A percentile compares a stretch with the other conserved stretches of the same genome.
Evolutionary conservation across 2,888 invertebrate species (phyloP).

Genomic region (Omphaloscelis lunosa): DNA sequence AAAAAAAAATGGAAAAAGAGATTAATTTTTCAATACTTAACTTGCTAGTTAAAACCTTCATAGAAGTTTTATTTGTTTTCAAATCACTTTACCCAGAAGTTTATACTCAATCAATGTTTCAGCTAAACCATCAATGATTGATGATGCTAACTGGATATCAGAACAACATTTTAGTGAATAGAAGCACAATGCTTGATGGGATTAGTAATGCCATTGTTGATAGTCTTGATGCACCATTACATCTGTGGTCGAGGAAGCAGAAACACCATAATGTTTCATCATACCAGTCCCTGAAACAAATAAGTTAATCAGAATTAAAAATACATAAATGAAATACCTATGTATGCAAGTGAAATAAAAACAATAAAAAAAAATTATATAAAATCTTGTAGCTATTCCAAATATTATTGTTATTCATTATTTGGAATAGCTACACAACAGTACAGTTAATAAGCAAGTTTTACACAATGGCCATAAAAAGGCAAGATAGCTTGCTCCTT

Average conservation of each 20-base stretch:
- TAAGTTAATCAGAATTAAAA: conserved; percentile 13
- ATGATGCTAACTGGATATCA: conserved; percentile 64
- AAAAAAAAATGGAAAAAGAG: conserved; percentile 1
- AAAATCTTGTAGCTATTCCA: neutral
- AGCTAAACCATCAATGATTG: conserved; percentile 26
- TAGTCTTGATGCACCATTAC: conserved; percentile 91
- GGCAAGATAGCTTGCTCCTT: neutral
- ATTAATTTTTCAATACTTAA: neutral
- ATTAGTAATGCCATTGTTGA: conserved; percentile 78
- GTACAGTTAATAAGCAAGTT: neutral
- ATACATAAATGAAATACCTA: neutral
- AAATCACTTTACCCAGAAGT: conserved; percentile 13
- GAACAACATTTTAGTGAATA: conserved; percentile 73
- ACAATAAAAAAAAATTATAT: neutral
- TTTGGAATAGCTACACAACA: neutral
- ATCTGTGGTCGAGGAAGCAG: conserved; percentile 97
- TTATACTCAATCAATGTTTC: conserved; percentile 29
- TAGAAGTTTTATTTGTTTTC: conserved; percentile 2
- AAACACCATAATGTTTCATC: conserved; percentile 96
- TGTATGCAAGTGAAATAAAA: neutral
- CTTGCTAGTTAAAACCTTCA: neutral
- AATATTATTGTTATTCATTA: neutral
- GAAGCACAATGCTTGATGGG: conserved; percentile 69
- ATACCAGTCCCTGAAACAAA: conserved; percentile 93
- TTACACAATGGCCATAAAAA: neutral